Evolutionary conservation across 2,113 vertebrate species (phyloP).

Genomic region (Passer montanus): DNA sequence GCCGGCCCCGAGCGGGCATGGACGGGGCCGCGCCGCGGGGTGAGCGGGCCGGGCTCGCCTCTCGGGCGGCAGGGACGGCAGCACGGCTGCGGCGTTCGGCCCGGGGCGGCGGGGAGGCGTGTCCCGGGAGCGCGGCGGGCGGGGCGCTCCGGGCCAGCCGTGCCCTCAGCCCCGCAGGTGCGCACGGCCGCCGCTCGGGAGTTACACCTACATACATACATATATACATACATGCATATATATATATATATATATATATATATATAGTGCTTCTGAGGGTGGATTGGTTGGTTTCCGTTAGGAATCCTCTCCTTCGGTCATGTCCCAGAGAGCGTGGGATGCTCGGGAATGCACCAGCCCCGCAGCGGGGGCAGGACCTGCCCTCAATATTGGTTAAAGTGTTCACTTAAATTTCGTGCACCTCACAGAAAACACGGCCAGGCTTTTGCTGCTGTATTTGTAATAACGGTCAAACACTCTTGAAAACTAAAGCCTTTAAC

Average conservation of each 20-base stretch:
- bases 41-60: neutral
- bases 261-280: neutral
- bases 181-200: neutral
- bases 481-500: neutral
- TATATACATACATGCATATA: too few species aligned
- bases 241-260: too few species aligned
- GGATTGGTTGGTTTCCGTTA: fast-evolving
- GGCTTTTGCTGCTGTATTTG: neutral
- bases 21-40: neutral
- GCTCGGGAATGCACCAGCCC: neutral
- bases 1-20: neutral
- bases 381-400: neutral
- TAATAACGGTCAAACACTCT: neutral
- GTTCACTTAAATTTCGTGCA: neutral
- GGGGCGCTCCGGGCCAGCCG: neutral
- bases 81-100: neutral
- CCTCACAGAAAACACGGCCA: neutral
- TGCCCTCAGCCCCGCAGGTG: neutral
- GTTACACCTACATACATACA: too few species aligned
- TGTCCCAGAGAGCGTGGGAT: fast-evolving
- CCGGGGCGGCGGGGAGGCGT: neutral
- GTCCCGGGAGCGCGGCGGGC: neutral
- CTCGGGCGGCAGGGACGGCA: neutral
- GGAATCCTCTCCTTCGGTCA: too few species aligned
- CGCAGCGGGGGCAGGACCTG: neutral